These are phyloP conservation scores for Monomorium pharaonis DNA, from an alignment of 1,140 invertebrate species.

Conservation along the genomic window DNA sequence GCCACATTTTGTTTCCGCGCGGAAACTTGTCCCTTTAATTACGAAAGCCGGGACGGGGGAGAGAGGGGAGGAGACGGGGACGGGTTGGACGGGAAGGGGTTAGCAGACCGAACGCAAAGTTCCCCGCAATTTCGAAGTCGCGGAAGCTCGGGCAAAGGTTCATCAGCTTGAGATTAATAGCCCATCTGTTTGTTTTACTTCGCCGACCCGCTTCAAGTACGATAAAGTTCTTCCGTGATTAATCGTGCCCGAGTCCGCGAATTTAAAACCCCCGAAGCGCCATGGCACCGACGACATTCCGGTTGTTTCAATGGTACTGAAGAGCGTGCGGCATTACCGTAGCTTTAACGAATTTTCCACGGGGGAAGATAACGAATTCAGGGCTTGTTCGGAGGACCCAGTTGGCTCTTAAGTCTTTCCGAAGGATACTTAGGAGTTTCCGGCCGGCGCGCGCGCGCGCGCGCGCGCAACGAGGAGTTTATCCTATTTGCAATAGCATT, in stretches of 20 bases:
- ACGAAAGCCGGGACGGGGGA: constrained; percentile 15
- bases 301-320: constrained; percentile 49
- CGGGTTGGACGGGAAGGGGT: background rate
- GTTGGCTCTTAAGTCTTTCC: constrained; percentile 48
- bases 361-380: constrained; percentile 43
- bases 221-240: constrained; percentile 72
- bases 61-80: constrained; percentile 10
- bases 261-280: constrained; percentile 36
- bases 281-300: constrained; percentile 40
- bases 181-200: constrained; percentile 64
- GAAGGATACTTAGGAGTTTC: constrained; percentile 39
- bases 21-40: constrained; percentile 66
- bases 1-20: constrained; percentile 61
- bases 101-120: constrained; percentile 39
- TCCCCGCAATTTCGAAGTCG: constrained; percentile 59
- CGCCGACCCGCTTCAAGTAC: constrained; percentile 46
- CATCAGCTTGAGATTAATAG: constrained; percentile 74
- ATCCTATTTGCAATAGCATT: constrained; percentile 41
- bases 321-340: constrained; percentile 39
- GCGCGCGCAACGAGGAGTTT: constrained; percentile 16
- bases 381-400: background rate
- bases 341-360: constrained; percentile 50
- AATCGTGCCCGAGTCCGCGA: constrained; percentile 54
- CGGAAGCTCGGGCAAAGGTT: constrained; percentile 59
- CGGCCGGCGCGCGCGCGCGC: too few species aligned